Conservation (phyloP, 64 coral and sea anemone genomes). For the Pocillopora verrucosa region DNA sequence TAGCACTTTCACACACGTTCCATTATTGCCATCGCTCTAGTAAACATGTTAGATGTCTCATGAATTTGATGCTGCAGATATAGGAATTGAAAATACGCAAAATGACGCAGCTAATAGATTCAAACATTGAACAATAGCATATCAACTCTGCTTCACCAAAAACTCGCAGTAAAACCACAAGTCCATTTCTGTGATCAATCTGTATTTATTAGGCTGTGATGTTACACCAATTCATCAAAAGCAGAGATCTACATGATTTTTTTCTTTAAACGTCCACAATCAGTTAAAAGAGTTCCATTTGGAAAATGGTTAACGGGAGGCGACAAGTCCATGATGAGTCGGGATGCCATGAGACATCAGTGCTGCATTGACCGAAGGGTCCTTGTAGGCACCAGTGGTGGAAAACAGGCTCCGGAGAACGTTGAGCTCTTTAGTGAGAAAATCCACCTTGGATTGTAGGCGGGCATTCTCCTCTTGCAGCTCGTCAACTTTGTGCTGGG, state of each 20-base stretch:
- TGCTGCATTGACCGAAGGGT: conserved; percentile 73
- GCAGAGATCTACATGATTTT: conserved; percentile 33
- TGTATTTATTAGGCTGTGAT: conserved; percentile 31
- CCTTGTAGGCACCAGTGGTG: conserved; percentile 76
- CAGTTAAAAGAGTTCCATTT: conserved; percentile 43
- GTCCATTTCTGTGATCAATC: conserved; percentile 37
- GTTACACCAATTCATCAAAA: conserved; percentile 25
- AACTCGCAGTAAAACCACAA: background rate
- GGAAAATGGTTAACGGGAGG: conserved; percentile 29
- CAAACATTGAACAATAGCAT: background rate
- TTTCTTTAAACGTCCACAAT: conserved; percentile 20
- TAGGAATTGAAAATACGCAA: background rate
- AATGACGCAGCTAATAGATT: background rate
- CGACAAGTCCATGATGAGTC: conserved; percentile 44
- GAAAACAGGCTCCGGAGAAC: conserved; percentile 81
- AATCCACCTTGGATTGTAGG: conserved; percentile 75
- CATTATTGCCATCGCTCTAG: too few relatives aligned
- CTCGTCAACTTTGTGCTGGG: conserved; percentile 78
- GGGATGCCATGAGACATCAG: conserved; percentile 83
- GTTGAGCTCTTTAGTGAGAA: conserved; percentile 94
- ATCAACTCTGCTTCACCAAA: background rate
- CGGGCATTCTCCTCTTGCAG: conserved; percentile 87
- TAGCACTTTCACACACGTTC: too few relatives aligned
- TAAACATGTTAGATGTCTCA: too few relatives aligned
- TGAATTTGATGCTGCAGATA: background rate